Conservation (phyloP, 2,797 vertebrate genomes). For the Gobionotothen gibberifrons region DNA sequence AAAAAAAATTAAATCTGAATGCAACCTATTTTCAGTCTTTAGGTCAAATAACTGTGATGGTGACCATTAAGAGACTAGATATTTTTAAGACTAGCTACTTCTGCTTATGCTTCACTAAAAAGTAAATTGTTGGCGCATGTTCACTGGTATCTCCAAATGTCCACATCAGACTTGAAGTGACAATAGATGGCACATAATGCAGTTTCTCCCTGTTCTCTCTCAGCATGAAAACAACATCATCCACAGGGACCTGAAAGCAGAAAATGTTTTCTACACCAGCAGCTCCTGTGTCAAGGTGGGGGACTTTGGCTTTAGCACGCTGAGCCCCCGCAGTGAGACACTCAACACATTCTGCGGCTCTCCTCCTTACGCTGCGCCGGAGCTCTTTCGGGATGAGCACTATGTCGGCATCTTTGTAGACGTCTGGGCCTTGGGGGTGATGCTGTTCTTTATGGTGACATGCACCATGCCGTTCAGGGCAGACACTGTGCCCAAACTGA, state of each 20-base stretch:
- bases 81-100: no score
- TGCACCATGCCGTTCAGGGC: constrained; percentile 95
- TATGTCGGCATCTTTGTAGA: constrained; percentile 92
- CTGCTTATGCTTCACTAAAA: no score
- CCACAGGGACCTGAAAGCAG: constrained; percentile 95
- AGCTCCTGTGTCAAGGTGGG: constrained; percentile 95
- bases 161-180: background rate
- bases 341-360: constrained; percentile 97
- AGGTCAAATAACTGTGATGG: background rate
- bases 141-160: background rate
- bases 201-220: constrained; percentile 33
- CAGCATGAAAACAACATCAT: constrained; percentile 97
- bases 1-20: background rate
- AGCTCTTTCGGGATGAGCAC: constrained; percentile 94
- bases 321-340: constrained; percentile 91
- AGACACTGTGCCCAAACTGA: constrained; percentile 95
- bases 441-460: constrained; percentile 94
- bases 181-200: background rate
- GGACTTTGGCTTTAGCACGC: constrained; percentile 97
- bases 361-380: constrained; percentile 94
- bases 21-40: background rate
- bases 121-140: background rate
- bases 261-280: constrained; percentile 95
- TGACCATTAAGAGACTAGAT: constrained; percentile 1
- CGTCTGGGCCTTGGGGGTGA: constrained; percentile 95